Conservation (phyloP, 2,888 invertebrate species). For the Kuschelorhynchus macadamiae region DNA sequence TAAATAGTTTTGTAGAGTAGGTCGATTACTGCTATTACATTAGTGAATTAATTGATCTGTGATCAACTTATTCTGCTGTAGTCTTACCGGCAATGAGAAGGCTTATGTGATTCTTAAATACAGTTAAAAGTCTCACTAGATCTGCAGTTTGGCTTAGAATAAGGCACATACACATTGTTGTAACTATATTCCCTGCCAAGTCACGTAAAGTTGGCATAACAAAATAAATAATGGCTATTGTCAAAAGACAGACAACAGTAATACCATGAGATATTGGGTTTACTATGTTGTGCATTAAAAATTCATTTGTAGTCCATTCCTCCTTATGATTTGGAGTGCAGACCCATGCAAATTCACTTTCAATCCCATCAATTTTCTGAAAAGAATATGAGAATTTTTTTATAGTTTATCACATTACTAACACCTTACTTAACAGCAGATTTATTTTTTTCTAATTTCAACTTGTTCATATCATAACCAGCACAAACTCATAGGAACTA, state of each 20-base stretch:
- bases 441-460: too few relatives aligned
- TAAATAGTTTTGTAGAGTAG: too few relatives aligned
- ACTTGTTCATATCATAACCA: too few relatives aligned
- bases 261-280: slow-evolving; percentile 85
- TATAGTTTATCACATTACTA: background rate
- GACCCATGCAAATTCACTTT: slow-evolving; percentile 79
- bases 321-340: slow-evolving; percentile 82
- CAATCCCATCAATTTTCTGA: slow-evolving; percentile 49
- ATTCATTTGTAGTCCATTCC: slow-evolving; percentile 79
- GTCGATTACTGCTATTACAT: background rate
- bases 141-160: slow-evolving; percentile 84
- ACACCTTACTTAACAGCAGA: too few relatives aligned
- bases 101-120: slow-evolving; percentile 85
- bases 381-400: background rate
- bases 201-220: slow-evolving; percentile 86
- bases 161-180: slow-evolving; percentile 84
- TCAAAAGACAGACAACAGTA: slow-evolving; percentile 78
- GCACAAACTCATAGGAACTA: too few relatives aligned
- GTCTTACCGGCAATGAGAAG: slow-evolving; percentile 82
- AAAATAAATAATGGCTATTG: slow-evolving; percentile 85
- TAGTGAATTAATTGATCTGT: too few relatives aligned
- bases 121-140: slow-evolving; percentile 83
- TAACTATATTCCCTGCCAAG: slow-evolving; percentile 87
- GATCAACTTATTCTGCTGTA: too few relatives aligned
- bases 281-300: slow-evolving; percentile 81